Conservation (phyloP, 1,140 invertebrate genomes). For the Aphidius ervi region DNA sequence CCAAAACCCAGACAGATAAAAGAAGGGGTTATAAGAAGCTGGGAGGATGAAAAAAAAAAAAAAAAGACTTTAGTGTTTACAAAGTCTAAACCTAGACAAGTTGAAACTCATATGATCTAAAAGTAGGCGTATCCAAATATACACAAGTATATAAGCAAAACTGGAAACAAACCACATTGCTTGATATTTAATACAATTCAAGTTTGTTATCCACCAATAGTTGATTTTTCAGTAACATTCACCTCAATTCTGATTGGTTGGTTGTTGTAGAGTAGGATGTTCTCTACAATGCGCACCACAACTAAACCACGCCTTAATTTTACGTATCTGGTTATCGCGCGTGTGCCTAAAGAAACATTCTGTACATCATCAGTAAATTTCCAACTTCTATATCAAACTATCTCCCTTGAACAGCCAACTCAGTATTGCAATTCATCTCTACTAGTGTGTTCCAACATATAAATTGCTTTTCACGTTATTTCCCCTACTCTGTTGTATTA, state of each 20-base stretch:
- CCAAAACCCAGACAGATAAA: too few relatives aligned
- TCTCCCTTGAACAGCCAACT: too few relatives aligned
- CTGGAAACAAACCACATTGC: neutral
- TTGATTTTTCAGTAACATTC: slow-evolving; percentile 1
- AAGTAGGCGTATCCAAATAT: slow-evolving; percentile 13
- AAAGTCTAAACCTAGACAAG: too few relatives aligned
- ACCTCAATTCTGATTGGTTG: slow-evolving; percentile 14
- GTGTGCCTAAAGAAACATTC: slow-evolving; percentile 4
- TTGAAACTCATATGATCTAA: neutral
- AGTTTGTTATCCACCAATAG: slow-evolving; percentile 9
- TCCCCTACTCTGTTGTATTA: too few relatives aligned
- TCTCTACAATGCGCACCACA: slow-evolving; percentile 17
- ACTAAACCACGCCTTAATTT: slow-evolving; percentile 15
- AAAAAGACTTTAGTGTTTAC: too few relatives aligned
- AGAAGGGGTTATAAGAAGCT: too few relatives aligned
- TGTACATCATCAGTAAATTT: neutral
- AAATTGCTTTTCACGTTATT: too few relatives aligned
- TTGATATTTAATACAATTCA: too few relatives aligned
- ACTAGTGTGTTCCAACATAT: too few relatives aligned
- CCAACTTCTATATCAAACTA: neutral
- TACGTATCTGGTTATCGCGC: slow-evolving; percentile 4
- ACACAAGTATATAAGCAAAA: neutral
- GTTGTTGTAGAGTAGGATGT: slow-evolving; percentile 6
- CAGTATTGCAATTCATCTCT: too few relatives aligned
- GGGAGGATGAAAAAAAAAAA: too few relatives aligned